Percentiles rank a stretch among this genome's conserved stretches.
Conservation (phyloP, 2,113 vertebrate species). For the Carassius carassius region DNA sequence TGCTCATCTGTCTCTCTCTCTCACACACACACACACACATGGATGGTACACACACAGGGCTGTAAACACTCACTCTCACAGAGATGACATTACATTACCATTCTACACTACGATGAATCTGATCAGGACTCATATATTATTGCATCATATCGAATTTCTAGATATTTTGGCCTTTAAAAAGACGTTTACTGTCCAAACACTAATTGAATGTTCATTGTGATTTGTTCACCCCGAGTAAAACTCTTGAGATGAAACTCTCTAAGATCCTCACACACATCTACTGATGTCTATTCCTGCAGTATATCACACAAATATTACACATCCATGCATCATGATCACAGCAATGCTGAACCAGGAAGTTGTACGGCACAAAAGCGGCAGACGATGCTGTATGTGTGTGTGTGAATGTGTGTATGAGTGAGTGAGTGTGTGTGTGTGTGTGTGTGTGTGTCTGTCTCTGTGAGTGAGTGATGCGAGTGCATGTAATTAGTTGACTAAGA, state of each 20-base stretch:
- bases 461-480: too few relatives aligned
- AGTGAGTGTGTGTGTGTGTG: not conserved
- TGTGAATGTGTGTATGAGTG: not conserved
- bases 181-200: too few relatives aligned
- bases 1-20: slow-evolving; percentile 50
- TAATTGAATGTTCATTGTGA: not conserved
- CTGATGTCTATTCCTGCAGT: too few relatives aligned
- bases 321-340: not conserved
- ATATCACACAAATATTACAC: too few relatives aligned
- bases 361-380: not conserved
- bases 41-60: not conserved
- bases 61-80: not conserved
- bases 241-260: too few relatives aligned
- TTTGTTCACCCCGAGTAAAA: too few relatives aligned
- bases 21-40: slow-evolving; percentile 4
- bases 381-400: not conserved
- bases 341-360: not conserved
- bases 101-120: not conserved
- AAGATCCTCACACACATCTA: too few relatives aligned
- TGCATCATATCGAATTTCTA: too few relatives aligned
- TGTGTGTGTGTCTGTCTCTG: too few relatives aligned
- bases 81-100: not conserved
- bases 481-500: too few relatives aligned
- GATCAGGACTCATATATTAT: not conserved
- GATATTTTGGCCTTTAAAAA: too few relatives aligned